Evolutionary conservation across 2,113 vertebrate genomes (phyloP), one percentile per base, ranked within the genome.

Genomic region (Puntigrus tetrazona): DNA sequence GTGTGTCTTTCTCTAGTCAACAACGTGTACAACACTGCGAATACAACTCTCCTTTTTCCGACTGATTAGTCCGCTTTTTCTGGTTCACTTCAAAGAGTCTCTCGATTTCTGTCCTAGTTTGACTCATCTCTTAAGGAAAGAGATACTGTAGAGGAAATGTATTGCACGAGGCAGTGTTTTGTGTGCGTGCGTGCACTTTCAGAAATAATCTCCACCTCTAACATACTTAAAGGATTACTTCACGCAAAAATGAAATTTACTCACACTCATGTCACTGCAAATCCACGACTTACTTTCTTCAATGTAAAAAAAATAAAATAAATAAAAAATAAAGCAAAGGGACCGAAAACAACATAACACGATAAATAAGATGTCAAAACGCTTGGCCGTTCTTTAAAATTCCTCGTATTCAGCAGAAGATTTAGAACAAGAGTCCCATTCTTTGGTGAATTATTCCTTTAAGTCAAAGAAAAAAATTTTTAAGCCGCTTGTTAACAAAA

Each of bases 401-500:
- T 22, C 8, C 31, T 36, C 20, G 36, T 72, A 11, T 43, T 43
- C 22, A 13, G 7, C 10, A 14, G 38, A 43, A 72, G 36, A 25
- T 43, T 43, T 72, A 38, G 2, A 73, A 25, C 10, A 22, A 27
- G 69, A 43, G 36, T 14, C 25, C 25, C 10, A 43, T 25, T 72
- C 36, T 25, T 7, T 3, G 9, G 69, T 25, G 34, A n/a, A 36
- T 36, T 67, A 36, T 3, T 67, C 63, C 31, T 67, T 67, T 38
- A 22, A 22, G 31, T 38, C 9, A 70, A 70, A 41, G 63, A 67
- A 18, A 70, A 84, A 73, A 81, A 82, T 59, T 65, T 52, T 65
- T 52, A 78, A 82, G 36, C 27, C 25, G 59, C 50, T 65, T 67
- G 41, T 82, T 59, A 84, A 85, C 88, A 88, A 87, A 86, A 75